Base-by-base conservation (phyloP, 2,888 invertebrate species). In the Melieria omissa region DNA sequence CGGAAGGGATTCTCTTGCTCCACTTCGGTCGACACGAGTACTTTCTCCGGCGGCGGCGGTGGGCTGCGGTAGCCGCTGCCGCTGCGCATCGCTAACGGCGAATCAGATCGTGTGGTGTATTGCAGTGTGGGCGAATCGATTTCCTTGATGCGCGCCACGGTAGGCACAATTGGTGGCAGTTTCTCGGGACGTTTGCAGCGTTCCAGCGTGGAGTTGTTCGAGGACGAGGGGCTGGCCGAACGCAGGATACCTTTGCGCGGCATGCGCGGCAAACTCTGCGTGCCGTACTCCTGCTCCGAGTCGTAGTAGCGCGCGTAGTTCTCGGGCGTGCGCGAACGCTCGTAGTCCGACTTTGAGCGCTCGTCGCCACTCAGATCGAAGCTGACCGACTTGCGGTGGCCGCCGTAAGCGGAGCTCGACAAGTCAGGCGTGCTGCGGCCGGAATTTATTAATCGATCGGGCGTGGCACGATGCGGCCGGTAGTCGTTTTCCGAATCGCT, bases 1-100 rank as follows among this genome's bases (percentile, higher is more conserved):
- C 86, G 84, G 77, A 87, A 87, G 42, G 87, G 87, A 80, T 87
- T 87, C 58, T 87, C 87, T 3, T 84, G 82, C 70, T 87, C 87
- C 69, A 86, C 83, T 80, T 87, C 86, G 0, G 76, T 70, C 8
- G 80, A 79, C 5, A 79, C 65, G 5, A 74, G 57, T 2, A 78
- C 72, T 54, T 71, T 75, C 73, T 80, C 81, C 4, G 74, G 70
- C 0, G 77, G 72, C 10, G 80, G 79, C 9, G 79, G 79, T 14
- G 80, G 78, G 75, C 80, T 78, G 46, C 76, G 77, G 65, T 78
- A 77, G 29, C 78, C 75, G 9, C 76, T 74, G 44, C 73, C 67
- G 9, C 74, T 69, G 1, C 80, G 75, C 0, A 67, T 73, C 0
- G 80, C 76, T 0, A 81, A 78, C 1, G 78, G 77, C 4, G 75